Conservation (phyloP, 2,113 vertebrate species). For the Perca flavescens region DNA sequence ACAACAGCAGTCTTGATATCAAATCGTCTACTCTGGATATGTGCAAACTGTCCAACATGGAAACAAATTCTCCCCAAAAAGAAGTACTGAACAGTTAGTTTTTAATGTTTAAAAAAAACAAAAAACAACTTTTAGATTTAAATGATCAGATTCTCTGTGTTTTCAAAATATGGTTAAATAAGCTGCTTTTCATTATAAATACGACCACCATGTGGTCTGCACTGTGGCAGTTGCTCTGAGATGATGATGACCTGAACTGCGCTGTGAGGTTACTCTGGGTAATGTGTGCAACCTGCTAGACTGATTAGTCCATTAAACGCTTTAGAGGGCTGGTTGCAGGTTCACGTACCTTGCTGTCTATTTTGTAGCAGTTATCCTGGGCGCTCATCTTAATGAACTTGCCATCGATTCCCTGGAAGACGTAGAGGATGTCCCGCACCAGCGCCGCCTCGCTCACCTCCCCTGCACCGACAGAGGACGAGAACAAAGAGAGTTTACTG, state of each 20-base stretch:
- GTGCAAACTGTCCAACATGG: not conserved
- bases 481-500: conserved; percentile 5
- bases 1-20: conserved; percentile 34
- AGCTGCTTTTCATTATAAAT: not conserved
- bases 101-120: not conserved
- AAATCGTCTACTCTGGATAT: conserved; percentile 14
- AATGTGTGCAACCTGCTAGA: not conserved
- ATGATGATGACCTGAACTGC: not conserved
- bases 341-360: conserved; percentile 91
- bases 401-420: conserved; percentile 99
- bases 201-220: not conserved
- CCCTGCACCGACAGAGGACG: conserved; percentile 59
- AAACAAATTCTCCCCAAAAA: not conserved
- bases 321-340: not conserved
- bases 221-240: not conserved
- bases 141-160: not conserved
- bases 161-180: not conserved
- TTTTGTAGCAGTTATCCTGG: conserved; percentile 94
- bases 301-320: conserved; percentile 1
- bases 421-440: conserved; percentile 96
- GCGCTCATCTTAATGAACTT: conserved; percentile 95
- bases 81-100: not conserved
- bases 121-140: too few species aligned
- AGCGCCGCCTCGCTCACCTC: conserved; percentile 92
- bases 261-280: not conserved